phyloP scores from a whole-genome alignment of 2,113 vertebrate genomes.

The Xiphorhynchus elegans region DNA sequence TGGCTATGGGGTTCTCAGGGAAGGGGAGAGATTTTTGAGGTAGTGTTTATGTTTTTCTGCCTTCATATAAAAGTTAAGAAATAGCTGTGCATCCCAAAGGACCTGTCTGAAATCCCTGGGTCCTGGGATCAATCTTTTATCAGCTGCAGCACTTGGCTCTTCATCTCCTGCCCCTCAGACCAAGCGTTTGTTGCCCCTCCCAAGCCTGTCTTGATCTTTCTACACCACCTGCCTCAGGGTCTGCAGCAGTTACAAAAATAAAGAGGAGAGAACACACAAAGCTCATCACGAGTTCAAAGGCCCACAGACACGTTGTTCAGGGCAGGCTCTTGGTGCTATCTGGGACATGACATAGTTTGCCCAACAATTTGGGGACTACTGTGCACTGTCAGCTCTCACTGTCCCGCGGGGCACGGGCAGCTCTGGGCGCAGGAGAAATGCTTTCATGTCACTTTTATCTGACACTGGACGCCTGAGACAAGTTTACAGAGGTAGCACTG shows the following conservation, averaged over 20 bases:
- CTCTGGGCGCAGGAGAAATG: background rate
- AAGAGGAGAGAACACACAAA: background rate
- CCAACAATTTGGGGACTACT: slow-evolving; percentile 26
- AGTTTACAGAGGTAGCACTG: background rate
- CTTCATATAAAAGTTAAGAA: background rate
- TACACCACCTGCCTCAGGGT: background rate
- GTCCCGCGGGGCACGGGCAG: background rate
- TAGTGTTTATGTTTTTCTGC: background rate
- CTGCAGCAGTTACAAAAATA: background rate
- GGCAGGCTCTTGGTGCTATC: slow-evolving; percentile 35
- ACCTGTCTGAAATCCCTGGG: rapidly evolving
- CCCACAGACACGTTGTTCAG: background rate
- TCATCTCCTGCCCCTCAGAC: background rate
- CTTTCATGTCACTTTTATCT: slow-evolving; percentile 34
- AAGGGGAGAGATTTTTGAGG: background rate
- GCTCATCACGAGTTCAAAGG: slow-evolving; percentile 50
- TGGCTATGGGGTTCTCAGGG: background rate
- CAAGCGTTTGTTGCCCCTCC: background rate
- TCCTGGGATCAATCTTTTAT: rapidly evolving
- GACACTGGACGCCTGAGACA: background rate
- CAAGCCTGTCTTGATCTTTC: background rate
- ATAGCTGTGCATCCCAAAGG: background rate
- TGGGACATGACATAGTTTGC: slow-evolving; percentile 42
- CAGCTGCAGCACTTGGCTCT: background rate
- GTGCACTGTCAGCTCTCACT: background rate